These are phyloP conservation scores for Antheraea pernyi DNA, from an alignment of 1,140 invertebrate species.

Conservation along the genomic window DNA sequence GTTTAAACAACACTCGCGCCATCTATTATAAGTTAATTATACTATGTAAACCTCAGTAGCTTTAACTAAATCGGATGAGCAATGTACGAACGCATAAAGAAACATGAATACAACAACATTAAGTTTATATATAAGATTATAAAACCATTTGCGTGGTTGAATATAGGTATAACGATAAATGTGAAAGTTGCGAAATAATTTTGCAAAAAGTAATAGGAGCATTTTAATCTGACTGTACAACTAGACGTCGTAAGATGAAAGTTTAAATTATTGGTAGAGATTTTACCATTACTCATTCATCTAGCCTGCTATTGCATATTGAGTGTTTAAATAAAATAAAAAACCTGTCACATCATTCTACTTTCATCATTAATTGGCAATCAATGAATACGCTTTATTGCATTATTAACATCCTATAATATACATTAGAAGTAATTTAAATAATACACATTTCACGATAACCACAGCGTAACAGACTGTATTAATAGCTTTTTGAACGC, in stretches of 20 bases:
- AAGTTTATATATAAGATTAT: background rate
- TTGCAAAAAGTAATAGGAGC: background rate
- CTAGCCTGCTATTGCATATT: background rate
- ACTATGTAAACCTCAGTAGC: no score
- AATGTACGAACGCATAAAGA: no score
- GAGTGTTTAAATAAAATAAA: background rate
- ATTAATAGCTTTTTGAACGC: slow-evolving; percentile 13
- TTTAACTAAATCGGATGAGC: no score
- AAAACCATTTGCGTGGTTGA: background rate
- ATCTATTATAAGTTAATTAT: no score
- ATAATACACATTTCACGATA: no score
- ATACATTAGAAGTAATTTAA: background rate
- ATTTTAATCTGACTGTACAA: background rate
- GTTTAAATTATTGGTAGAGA: background rate
- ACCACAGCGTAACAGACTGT: background rate
- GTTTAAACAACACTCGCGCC: no score
- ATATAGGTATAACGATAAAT: background rate
- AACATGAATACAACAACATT: no score
- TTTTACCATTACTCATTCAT: background rate
- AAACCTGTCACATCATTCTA: background rate
- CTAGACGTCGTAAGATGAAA: background rate
- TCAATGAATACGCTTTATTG: background rate
- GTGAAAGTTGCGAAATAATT: background rate
- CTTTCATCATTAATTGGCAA: background rate
- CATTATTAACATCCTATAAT: background rate